Evolutionary conservation across 2,797 vertebrate species (phyloP).

Genomic region (Sebastes cheni): DNA sequence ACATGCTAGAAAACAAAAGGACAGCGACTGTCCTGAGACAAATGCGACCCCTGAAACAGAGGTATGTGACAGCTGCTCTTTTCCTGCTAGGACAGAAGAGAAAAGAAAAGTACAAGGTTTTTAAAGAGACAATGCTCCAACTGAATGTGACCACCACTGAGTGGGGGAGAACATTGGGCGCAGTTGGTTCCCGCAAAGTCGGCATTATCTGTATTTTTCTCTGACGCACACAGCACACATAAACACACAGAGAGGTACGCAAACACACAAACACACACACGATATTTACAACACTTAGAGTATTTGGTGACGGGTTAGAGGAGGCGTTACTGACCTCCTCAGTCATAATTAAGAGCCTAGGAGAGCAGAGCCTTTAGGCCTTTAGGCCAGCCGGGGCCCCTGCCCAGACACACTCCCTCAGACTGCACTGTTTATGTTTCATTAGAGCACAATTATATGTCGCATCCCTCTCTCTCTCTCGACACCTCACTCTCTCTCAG

Average conservation of each 20-base stretch:
- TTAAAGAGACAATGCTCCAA: slow-evolving; percentile 18
- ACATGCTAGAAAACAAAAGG: slow-evolving; percentile 17
- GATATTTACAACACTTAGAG: slow-evolving; percentile 70
- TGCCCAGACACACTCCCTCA: slow-evolving; percentile 73
- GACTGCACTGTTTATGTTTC: slow-evolving; percentile 76
- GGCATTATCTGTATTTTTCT: slow-evolving; percentile 59
- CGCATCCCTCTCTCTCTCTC: slow-evolving; percentile 55
- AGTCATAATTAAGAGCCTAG: slow-evolving; percentile 79
- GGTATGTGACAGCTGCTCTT: slow-evolving; percentile 52
- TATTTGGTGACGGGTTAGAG: slow-evolving; percentile 68
- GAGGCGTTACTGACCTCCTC: slow-evolving; percentile 73
- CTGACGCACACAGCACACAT: slow-evolving; percentile 56
- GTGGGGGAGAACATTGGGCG: slow-evolving; percentile 12
- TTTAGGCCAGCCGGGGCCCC: slow-evolving; percentile 63
- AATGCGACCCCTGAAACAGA: slow-evolving; percentile 28
- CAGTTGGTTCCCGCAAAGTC: slow-evolving; percentile 43
- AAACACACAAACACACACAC: slow-evolving; percentile 53
- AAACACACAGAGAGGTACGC: slow-evolving; percentile 36
- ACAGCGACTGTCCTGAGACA: background rate
- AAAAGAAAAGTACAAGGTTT: slow-evolving; percentile 35
- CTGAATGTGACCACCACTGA: slow-evolving; percentile 26
- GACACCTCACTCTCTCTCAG: slow-evolving; percentile 26
- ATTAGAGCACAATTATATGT: slow-evolving; percentile 80
- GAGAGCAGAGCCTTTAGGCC: slow-evolving; percentile 72
- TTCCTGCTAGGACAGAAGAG: slow-evolving; percentile 3